These are phyloP conservation scores for Euwallacea fornicatus DNA, from an alignment of 1,140 invertebrate genomes.

Conservation along the genomic window DNA sequence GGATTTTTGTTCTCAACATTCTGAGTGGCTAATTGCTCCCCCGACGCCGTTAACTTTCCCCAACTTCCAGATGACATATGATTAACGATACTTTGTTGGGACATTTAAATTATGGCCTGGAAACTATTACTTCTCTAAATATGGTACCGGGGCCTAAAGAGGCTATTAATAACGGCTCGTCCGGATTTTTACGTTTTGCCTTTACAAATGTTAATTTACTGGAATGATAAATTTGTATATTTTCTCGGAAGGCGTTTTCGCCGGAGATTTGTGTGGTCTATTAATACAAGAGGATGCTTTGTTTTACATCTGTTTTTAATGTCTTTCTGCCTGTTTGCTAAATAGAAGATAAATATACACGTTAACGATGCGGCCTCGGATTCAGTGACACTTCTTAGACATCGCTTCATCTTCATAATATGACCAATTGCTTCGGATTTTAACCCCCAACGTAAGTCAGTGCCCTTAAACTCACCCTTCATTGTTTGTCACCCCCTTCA, in stretches of 20 bases:
- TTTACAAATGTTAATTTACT: constrained; percentile 5
- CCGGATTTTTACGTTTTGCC: constrained; percentile 6
- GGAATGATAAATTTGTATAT: constrained; percentile 1
- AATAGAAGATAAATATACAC: constrained; percentile 10
- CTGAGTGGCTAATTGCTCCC: constrained; percentile 10
- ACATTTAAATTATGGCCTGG: constrained; percentile 11
- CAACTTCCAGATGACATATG: constrained; percentile 16
- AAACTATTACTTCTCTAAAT: constrained; percentile 12
- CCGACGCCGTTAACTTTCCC: neutral
- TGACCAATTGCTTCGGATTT: no score
- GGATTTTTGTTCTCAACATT: constrained; percentile 15
- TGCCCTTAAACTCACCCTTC: no score
- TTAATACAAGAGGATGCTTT: constrained; percentile 8
- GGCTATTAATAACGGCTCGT: constrained; percentile 9
- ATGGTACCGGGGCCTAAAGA: neutral
- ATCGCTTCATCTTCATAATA: neutral
- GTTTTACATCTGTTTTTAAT: constrained; percentile 1
- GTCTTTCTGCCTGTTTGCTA: neutral
- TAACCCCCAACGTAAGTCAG: neutral
- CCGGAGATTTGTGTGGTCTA: neutral
- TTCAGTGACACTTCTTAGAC: neutral
- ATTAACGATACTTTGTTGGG: constrained; percentile 14
- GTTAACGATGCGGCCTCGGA: neutral
- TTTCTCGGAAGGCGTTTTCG: neutral
- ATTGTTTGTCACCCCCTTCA: neutral